These are phyloP conservation scores for Oscheius sp. DNA, from an alignment of 2,888 invertebrate genomes.

Conservation along the genomic window DNA sequence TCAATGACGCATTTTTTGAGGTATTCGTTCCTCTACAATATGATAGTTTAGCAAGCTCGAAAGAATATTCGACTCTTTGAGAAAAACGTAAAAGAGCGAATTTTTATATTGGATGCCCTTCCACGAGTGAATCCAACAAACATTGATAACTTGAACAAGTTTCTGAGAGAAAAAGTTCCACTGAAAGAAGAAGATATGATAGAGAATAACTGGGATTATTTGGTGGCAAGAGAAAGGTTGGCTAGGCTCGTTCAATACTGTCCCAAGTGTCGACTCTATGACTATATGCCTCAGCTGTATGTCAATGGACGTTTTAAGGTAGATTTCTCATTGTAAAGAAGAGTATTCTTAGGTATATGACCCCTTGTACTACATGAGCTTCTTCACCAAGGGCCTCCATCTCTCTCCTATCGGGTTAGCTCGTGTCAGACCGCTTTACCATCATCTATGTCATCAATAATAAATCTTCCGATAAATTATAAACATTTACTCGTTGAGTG, in stretches of 20 bases:
- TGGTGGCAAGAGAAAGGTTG: not conserved
- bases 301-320: conserved; percentile 12
- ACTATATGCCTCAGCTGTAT: conserved; percentile 7
- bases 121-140: not conserved
- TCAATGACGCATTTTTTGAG: not conserved
- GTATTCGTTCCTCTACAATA: not conserved
- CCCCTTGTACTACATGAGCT: not conserved
- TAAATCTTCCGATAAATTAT: too few species aligned
- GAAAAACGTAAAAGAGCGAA: conserved; percentile 7
- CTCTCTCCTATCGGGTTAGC: not conserved
- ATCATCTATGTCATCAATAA: conserved; percentile 2
- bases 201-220: too few species aligned
- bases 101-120: not conserved
- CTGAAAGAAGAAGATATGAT: not conserved
- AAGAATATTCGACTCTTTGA: not conserved
- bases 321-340: not conserved
- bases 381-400: not conserved
- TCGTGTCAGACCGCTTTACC: not conserved
- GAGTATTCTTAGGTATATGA: not conserved
- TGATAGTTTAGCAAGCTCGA: not conserved
- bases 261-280: conserved; percentile 1
- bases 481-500: too few species aligned
- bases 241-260: not conserved
- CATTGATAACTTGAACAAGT: not conserved
- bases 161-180: not conserved